Base-by-base conservation (phyloP, 2,888 invertebrate species). In the Nomada lathburiana region DNA sequence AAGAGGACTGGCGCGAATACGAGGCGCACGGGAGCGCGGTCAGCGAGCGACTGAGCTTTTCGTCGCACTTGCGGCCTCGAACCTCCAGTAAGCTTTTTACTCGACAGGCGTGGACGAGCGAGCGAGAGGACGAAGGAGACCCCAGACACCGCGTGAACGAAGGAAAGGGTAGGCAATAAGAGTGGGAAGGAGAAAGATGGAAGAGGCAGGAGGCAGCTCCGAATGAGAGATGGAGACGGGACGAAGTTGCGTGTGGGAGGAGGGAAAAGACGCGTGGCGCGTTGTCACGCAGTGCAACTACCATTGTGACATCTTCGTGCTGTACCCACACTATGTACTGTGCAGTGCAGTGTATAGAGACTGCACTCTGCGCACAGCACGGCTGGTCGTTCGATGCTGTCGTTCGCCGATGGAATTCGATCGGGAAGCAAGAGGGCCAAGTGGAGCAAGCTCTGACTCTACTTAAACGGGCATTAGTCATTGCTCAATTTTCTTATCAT, bases 261-360 rank as follows among this genome's bases (percentile, higher is more conserved):
- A 89, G 89, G 88, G 88, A 87, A 84, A 84, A 90, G 89, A 92
- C 90, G 91, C 92, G 91, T 92, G 91, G 92, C 91, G 85, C 88
- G 86, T 85, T 91, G 92, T 92, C 92, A 91, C 88, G 88, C 88
- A 89, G 83, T 88, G 88, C 89, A 88, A 90, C 88, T 85, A 87
- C 89, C 91, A 89, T 92, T 92, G 91, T 91, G 90, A 92, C 92
- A 90, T 90, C 88, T 89, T 88, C 86, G 82, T 80, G 75, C 69
- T 80, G 67, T 88, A 85, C 80, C 80, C 82, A 83, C 79, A 84
- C 83, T 75, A 7, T 53, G 7, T 11, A 20, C n/a, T n/a, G 2
- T 7, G 7, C 36, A 36, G 7, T 36, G 36, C 36, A 36, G 36
- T 7, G 36, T 36, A 1, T 5, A 36, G 36, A 36, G 7, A 0